Evolutionary conservation across 1,140 invertebrate species (phyloP).

Genomic region (Agraylea sexmaculata): DNA sequence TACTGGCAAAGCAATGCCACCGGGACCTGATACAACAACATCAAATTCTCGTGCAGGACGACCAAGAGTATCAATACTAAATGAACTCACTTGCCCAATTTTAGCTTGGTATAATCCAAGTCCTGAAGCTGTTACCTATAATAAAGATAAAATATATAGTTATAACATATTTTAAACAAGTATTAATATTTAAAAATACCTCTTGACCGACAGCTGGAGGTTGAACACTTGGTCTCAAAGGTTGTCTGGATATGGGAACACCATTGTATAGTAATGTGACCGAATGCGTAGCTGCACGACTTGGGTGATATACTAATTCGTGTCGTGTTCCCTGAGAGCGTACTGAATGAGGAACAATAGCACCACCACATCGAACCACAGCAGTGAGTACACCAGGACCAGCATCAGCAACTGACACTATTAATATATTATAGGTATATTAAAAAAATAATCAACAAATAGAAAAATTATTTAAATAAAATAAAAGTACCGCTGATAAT

Average conservation of each 20-base stretch:
- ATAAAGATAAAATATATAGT: too few species aligned
- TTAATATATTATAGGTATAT: constrained; percentile 6
- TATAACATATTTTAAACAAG: constrained; percentile 3
- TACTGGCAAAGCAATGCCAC: constrained; percentile 81
- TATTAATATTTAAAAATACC: constrained; percentile 24
- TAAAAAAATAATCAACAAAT: background rate
- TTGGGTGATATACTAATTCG: constrained; percentile 78
- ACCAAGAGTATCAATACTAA: constrained; percentile 80
- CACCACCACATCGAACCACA: constrained; percentile 63
- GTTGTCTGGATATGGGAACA: constrained; percentile 47
- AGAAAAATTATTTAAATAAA: background rate
- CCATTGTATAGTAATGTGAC: constrained; percentile 70
- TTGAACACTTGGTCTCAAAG: constrained; percentile 39
- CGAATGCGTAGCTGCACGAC: constrained; percentile 66
- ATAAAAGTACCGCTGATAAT: constrained; percentile 51
- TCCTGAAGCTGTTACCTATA: constrained; percentile 58
- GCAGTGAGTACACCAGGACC: constrained; percentile 74
- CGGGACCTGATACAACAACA: constrained; percentile 79
- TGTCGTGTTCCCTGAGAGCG: constrained; percentile 58
- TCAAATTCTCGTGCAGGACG: constrained; percentile 80
- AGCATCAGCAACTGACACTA: constrained; percentile 56
- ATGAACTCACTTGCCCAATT: constrained; percentile 67
- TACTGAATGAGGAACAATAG: constrained; percentile 67
- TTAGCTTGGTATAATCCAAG: constrained; percentile 72
- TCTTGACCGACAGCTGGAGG: constrained; percentile 55